Evolutionary conservation across 1,140 invertebrate genomes (phyloP).

Genomic region (Pseudomyrmex gracilis): DNA sequence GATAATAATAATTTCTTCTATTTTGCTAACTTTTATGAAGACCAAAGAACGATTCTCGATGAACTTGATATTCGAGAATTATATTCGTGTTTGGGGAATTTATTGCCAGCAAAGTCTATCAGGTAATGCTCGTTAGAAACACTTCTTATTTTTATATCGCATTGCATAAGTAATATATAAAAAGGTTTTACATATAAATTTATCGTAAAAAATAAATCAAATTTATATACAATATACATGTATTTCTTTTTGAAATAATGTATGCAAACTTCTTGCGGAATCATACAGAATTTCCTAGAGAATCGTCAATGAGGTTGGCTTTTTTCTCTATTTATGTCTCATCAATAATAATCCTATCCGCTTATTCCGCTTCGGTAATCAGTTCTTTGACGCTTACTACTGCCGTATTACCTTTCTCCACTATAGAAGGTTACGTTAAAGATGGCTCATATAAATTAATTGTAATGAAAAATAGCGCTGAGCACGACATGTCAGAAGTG

Average conservation of each 20-base stretch:
- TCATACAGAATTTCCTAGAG: constrained; percentile 68
- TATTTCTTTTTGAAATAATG: not conserved
- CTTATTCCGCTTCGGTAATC: constrained; percentile 76
- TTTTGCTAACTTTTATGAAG: constrained; percentile 73
- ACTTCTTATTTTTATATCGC: not conserved
- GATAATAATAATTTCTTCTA: constrained; percentile 60
- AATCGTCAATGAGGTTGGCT: constrained; percentile 70
- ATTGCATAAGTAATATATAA: too few species aligned
- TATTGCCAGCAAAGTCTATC: constrained; percentile 77
- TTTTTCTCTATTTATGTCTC: constrained; percentile 73
- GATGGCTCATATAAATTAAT: constrained; percentile 74
- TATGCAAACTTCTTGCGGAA: not conserved
- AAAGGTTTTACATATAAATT: too few species aligned
- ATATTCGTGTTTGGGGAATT: constrained; percentile 74
- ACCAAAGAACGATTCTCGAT: constrained; percentile 30
- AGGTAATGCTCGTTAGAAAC: constrained; percentile 56
- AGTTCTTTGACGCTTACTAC: constrained; percentile 70
- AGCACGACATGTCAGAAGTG: constrained; percentile 52
- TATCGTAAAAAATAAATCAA: too few species aligned
- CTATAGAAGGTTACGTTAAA: constrained; percentile 67
- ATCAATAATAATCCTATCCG: constrained; percentile 65
- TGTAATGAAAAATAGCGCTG: constrained; percentile 66
- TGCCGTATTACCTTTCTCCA: constrained; percentile 68
- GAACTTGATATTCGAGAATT: constrained; percentile 52
- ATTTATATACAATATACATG: not conserved